Base-by-base conservation (phyloP, 2,888 invertebrate species). In the Spicauda simplicius region DNA sequence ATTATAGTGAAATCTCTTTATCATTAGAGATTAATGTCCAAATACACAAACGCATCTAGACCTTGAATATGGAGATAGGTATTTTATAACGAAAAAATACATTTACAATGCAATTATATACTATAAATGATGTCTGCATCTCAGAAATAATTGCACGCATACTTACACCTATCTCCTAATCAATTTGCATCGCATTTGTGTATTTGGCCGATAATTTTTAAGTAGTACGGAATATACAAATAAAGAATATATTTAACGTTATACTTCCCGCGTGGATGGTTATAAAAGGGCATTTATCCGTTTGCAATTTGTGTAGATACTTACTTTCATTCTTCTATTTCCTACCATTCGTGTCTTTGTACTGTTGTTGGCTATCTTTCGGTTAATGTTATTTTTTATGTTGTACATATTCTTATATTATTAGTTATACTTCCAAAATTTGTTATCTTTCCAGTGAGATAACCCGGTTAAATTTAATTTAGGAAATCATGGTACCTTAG, bases 211-310 rank as follows among this genome's bases (percentile, higher is more conserved):
- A 79, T 89, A 85, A 83, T 81, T 84, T 78, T 81, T 87, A 84
- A 87, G 87, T 88, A 89, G 89, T 79, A 86, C 81, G 82, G 80
- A 83, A 84, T 77, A 80, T 80, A 81, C 82, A 84, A 78, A 63
- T 63, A 63, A 68, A 68, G 62, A 81, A 81, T 84, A 87, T 88
- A 87, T 87, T 85, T 84, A 86, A 87, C 80, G 86, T 88, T 88
- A 87, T 81, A 82, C 80, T 83, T 85, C 84, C 85, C 75, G 70
- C 68, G 82, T 77, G 85, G 83, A 82, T 82, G 77, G 78, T 80
- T 81, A 76, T 60, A 80, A 82, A 87, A 86, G 87, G 90, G 92
- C 92, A 92, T 92, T 93, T 91, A 89, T 85, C 85, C 77, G 79
- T 88, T 87, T 84, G 85, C 86, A 83, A 81, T 80, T 87, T 83